Base-by-base conservation (phyloP, 2,797 vertebrate genomes). In the Ctenopoma kingsleyae region DNA sequence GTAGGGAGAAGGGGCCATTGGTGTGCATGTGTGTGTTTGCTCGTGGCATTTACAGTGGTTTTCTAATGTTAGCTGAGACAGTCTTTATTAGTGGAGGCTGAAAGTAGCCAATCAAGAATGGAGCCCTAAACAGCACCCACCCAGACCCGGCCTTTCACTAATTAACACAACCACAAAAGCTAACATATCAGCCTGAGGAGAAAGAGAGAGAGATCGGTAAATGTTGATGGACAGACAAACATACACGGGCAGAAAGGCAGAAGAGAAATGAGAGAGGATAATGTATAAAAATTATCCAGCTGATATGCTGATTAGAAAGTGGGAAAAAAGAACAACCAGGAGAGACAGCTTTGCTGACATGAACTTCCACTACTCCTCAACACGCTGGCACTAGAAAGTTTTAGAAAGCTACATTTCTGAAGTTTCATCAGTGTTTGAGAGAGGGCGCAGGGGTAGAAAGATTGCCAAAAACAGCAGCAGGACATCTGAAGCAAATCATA, bases 351-450 rank as follows among this genome's bases (percentile, higher is more conserved):
- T 77, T 71, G 76, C 80, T 81, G 83, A 84, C 77, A 78, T 57
- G 38, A 83, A 41, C 56, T 62, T 80, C 68, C 63, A 75, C 27
- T 48, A 77, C 64, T 62, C 38, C 55, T 56, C 38, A 61, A 67
- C 43, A 68, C 10, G 41, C 46, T 67, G 71, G 60, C 56, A 58
- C 32, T 10, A 20, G 16, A 63, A 62, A 25, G 73, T 77, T 83
- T 80, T 53, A 74, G 54, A 84, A 85, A 79, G 70, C 56, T 75
- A 78, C 59, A 83, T 88, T 92, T 91, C 84, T 91, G 74, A 93
- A 88, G 82, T 81, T 89, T 90, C 76, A 87, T 72, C 55, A 22
- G 4, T 46, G 72, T 76, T 74, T 71, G 25, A 65, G 74, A 53
- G 51, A 77, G 48, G 23, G 12, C 48, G 19, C 15, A 4, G 46